Evolutionary conservation across 2,888 invertebrate genomes (phyloP).

Genomic region (Cerceris rybyensis): DNA sequence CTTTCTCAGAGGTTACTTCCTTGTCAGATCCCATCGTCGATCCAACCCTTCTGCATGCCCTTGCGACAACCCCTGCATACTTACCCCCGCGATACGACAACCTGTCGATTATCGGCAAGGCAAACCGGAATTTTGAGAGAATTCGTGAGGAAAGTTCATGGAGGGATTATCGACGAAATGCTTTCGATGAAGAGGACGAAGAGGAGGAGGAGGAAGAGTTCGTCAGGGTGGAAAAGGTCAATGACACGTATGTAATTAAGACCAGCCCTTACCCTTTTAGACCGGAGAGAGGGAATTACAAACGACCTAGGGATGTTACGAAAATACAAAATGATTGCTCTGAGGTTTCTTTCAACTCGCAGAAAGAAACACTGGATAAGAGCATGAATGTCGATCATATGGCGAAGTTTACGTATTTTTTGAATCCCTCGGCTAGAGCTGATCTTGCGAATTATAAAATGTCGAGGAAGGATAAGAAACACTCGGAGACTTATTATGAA

Average conservation of each 20-base stretch:
- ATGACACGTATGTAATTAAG: conserved; percentile 72
- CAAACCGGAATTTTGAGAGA: neutral
- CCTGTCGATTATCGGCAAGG: conserved; percentile 4
- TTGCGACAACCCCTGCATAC: conserved; percentile 42
- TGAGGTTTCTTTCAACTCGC: neutral
- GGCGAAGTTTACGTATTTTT: conserved; percentile 74
- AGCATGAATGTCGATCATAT: conserved; percentile 40
- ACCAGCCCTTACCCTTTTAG: conserved; percentile 77
- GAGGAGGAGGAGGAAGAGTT: conserved; percentile 75
- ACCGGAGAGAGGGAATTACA: conserved; percentile 70
- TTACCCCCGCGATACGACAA: conserved; percentile 41
- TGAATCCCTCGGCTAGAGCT: conserved; percentile 67
- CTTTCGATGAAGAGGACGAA: conserved; percentile 16
- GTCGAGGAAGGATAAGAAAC: conserved; percentile 79
- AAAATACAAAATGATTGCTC: too few species aligned
- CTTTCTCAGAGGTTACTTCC: neutral
- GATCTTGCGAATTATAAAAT: conserved; percentile 74
- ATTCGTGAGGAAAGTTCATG: conserved; percentile 28
- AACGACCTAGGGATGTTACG: conserved; percentile 1
- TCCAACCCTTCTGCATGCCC: conserved; percentile 48
- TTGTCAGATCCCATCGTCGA: neutral
- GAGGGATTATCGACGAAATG: conserved; percentile 4
- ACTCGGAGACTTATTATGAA: conserved; percentile 79
- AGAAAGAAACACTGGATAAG: neutral
- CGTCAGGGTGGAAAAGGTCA: conserved; percentile 74